Evolutionary conservation across 1,140 invertebrate species (phyloP), one percentile per base, ranked within the genome.

Genomic region (Drosophila rufa): DNA sequence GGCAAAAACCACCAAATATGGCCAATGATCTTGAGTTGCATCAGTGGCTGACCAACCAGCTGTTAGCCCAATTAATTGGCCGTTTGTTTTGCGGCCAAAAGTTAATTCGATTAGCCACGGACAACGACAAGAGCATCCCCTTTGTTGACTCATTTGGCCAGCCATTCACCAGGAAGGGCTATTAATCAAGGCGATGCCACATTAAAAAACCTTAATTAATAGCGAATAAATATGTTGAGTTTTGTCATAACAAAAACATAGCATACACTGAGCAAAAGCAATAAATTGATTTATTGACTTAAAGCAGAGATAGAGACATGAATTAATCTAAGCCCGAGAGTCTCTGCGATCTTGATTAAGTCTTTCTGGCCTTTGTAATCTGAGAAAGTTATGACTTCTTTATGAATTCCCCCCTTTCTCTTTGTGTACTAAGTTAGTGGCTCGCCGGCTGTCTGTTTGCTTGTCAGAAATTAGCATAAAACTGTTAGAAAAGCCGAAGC

Each of bases 161-260:
- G 22, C 50, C 43, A 42, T 68, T 57, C 65, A 40, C 64, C 48
- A 67, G 65, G 47, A 77, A 60, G 42, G 61, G 82, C 62, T 86
- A 85, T 87, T 84, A 79, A 89, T 89, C 84, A 89, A 87, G 46
- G 73, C 30, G 59, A 79, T 82, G 82, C 71, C 79, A 70, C 74
- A 86, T 80, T 80, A 68, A 80, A 87, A 59, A 64, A 62, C 71
- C 87, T 83, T 80, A 81, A 89, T 90, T 75, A 84, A 90, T 68
- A 45, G 68, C 43, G 60, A 62, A 80, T 67, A 83, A 86, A 87
- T 71, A 66, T 46, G 70, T 61, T 65, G 40, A 46, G 65, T 12
- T 22, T 3, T 11, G 12, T 27, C 9, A 25, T 11, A n/a, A 53
- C 30, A 30, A 30, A 42, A n/a, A 19, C 4, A 27, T 30, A 40